Percentiles rank a stretch among this genome's conserved stretches.
Conservation (phyloP, 2,888 invertebrate genomes). For the Aporophyla nigra region DNA sequence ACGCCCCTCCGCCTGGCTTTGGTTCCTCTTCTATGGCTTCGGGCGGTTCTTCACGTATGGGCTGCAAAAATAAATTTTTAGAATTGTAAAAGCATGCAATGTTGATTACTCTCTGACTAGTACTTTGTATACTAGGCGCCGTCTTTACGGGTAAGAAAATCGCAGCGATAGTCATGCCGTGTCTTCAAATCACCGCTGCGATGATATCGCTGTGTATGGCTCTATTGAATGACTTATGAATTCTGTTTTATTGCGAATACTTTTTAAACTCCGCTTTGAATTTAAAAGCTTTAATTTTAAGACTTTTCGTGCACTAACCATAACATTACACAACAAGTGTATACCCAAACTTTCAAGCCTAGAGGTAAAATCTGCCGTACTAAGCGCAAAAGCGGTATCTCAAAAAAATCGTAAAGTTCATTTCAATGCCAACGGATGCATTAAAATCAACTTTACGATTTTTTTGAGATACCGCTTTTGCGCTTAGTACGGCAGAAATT, state of each 20-base stretch:
- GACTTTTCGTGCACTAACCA: neutral
- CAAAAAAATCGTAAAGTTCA: too few relatives aligned
- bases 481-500: too few relatives aligned
- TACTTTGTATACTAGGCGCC: neutral
- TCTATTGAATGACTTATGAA: too few relatives aligned
- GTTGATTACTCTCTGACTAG: neutral
- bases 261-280: neutral
- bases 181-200: neutral
- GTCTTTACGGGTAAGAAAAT: neutral
- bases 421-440: too few relatives aligned
- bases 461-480: too few relatives aligned
- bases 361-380: neutral
- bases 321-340: neutral
- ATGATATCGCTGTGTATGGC: too few relatives aligned
- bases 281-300: neutral
- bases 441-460: too few relatives aligned
- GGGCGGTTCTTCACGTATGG: conserved; percentile 77
- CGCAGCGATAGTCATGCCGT: neutral
- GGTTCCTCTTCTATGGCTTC: conserved; percentile 78
- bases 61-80: conserved; percentile 54
- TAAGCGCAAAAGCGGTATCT: too few relatives aligned
- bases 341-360: neutral
- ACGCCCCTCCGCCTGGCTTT: conserved; percentile 69
- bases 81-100: neutral
- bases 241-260: neutral